Percentiles rank a stretch among this genome's conserved stretches.
Evolutionary conservation across 1,140 invertebrate genomes (phyloP).

Genomic region (Aphelenchoides fujianensis): DNA sequence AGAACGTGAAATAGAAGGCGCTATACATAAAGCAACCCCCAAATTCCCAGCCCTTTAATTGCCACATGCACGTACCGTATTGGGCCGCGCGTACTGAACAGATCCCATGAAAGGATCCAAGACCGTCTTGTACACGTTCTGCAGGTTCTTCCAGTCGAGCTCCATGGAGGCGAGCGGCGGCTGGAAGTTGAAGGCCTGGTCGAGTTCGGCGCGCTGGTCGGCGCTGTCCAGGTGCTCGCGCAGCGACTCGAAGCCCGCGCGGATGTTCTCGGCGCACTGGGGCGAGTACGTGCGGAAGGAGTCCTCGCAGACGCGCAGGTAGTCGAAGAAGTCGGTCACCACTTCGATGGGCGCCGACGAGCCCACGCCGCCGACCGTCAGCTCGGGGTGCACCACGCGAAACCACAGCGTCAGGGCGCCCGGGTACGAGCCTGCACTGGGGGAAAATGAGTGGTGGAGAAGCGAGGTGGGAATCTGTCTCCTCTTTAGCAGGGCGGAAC

Average conservation of each 20-base stretch:
- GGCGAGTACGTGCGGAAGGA: constrained; percentile 14
- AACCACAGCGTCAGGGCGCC: constrained; percentile 81
- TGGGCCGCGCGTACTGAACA: constrained; percentile 25
- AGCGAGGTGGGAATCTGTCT: too few relatives aligned
- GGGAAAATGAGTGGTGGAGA: not conserved
- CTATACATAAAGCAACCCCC: too few relatives aligned
- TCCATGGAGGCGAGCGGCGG: constrained; percentile 1
- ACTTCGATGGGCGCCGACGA: constrained; percentile 80
- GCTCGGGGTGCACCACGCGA: constrained; percentile 80
- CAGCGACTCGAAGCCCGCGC: constrained; percentile 7
- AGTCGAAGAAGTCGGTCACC: constrained; percentile 72
- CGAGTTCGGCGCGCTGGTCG: constrained; percentile 10
- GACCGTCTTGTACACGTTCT: constrained; percentile 8
- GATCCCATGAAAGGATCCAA: constrained; percentile 10
- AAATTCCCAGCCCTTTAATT: too few relatives aligned
- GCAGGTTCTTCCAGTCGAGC: constrained; percentile 20
- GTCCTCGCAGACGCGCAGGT: constrained; percentile 27
- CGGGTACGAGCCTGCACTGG: constrained; percentile 73
- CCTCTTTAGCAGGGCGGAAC: too few relatives aligned
- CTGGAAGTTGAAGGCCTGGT: not conserved
- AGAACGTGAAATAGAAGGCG: too few relatives aligned
- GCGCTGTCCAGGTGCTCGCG: not conserved
- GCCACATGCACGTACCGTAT: constrained; percentile 23
- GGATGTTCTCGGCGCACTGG: constrained; percentile 23
- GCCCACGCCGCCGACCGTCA: constrained; percentile 76